Conservation (phyloP, 2,797 vertebrate species). For the Rhinella marina region DNA sequence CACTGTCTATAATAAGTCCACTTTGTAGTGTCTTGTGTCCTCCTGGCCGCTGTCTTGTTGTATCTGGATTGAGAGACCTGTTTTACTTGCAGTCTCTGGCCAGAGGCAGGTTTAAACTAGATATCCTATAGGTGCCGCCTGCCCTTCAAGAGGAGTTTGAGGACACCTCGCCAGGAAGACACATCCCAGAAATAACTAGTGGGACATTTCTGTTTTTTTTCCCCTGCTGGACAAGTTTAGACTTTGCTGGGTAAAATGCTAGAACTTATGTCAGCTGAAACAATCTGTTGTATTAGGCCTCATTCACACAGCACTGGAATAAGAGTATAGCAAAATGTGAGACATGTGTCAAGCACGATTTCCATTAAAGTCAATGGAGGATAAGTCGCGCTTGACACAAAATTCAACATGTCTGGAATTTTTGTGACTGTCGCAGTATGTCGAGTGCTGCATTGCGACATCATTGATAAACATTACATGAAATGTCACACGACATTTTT, state of each 20-base stretch:
- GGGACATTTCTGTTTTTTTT: background rate
- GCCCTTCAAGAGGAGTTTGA: slow-evolving; percentile 46
- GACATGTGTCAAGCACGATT: too few relatives aligned
- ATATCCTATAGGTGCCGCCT: slow-evolving; percentile 23
- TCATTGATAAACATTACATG: too few relatives aligned
- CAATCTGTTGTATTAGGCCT: background rate
- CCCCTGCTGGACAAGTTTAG: background rate
- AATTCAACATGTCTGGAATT: too few relatives aligned
- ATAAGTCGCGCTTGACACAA: too few relatives aligned
- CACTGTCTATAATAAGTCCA: background rate
- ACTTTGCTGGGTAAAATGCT: background rate
- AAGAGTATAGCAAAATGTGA: too few relatives aligned
- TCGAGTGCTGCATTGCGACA: too few relatives aligned
- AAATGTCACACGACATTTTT: too few relatives aligned
- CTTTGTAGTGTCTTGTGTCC: background rate
- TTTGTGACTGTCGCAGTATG: too few relatives aligned
- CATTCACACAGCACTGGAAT: too few relatives aligned
- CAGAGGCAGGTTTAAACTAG: slow-evolving; percentile 57
- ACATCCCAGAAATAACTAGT: background rate
- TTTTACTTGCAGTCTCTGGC: slow-evolving; percentile 42
- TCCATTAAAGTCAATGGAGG: too few relatives aligned
- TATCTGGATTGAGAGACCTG: slow-evolving; percentile 49
- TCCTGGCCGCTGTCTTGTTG: slow-evolving; percentile 9
- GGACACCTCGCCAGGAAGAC: slow-evolving; percentile 38
- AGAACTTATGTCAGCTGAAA: background rate